Evolutionary conservation across 1,140 invertebrate genomes (phyloP).

Genomic region (Streblospio benedicti): DNA sequence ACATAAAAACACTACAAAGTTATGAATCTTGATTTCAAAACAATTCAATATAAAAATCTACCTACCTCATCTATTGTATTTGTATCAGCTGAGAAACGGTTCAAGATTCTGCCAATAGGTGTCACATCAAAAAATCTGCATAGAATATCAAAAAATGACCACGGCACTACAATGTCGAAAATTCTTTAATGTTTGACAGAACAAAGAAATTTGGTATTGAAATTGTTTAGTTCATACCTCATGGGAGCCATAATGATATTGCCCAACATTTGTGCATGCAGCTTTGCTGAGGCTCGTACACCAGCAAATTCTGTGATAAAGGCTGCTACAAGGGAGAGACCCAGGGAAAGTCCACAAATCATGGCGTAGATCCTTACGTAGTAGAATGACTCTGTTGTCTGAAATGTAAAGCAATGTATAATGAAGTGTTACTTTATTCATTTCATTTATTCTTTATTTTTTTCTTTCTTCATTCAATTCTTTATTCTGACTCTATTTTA

Average conservation of each 20-base stretch:
- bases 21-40: too few relatives aligned
- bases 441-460: too few relatives aligned
- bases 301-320: slow-evolving; percentile 37
- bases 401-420: too few relatives aligned
- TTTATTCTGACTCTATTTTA: too few relatives aligned
- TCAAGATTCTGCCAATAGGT: slow-evolving; percentile 9
- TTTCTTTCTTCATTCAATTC: too few relatives aligned
- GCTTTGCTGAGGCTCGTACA: slow-evolving; percentile 33
- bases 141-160: neutral
- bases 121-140: slow-evolving; percentile 8
- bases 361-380: slow-evolving; percentile 38
- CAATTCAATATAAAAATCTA: too few relatives aligned
- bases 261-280: slow-evolving; percentile 37
- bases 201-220: too few relatives aligned
- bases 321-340: slow-evolving; percentile 36
- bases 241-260: slow-evolving; percentile 38
- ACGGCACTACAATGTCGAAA: too few relatives aligned
- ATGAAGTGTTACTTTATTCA: too few relatives aligned
- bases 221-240: slow-evolving; percentile 35
- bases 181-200: neutral
- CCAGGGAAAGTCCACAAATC: slow-evolving; percentile 32
- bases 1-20: too few relatives aligned
- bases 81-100: slow-evolving; percentile 4
- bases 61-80: slow-evolving; percentile 8
- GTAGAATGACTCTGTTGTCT: too few relatives aligned